These are phyloP conservation scores for Rachycentron canadum DNA, from an alignment of 2,797 vertebrate species.

Conservation along the genomic window DNA sequence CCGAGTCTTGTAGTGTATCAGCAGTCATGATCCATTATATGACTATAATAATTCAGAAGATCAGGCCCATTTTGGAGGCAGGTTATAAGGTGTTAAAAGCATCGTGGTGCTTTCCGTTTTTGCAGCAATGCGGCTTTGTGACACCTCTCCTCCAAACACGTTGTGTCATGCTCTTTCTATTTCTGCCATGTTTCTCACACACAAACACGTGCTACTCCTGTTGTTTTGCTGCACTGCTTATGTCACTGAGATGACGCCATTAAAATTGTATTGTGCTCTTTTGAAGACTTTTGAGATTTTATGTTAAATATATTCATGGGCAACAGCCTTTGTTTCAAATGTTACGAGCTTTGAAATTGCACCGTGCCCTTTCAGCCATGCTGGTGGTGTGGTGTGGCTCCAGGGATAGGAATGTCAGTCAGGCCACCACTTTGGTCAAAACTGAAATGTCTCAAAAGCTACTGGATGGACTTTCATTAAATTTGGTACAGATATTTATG, in stretches of 20 bases:
- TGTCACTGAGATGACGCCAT: slow-evolving; percentile 3
- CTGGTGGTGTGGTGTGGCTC: background rate
- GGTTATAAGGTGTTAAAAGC: background rate
- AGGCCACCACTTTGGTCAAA: background rate
- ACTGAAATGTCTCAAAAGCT: background rate
- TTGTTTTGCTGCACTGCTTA: background rate
- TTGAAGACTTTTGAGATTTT: slow-evolving; percentile 3
- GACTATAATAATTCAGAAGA: background rate
- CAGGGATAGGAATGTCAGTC: background rate
- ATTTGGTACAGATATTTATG: background rate
- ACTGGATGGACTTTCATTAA: background rate
- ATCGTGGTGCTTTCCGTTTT: slow-evolving; percentile 11
- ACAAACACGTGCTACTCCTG: background rate
- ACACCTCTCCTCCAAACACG: slow-evolving; percentile 22
- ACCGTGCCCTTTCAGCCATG: background rate
- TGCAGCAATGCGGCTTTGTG: slow-evolving; percentile 37
- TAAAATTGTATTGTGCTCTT: slow-evolving; percentile 10
- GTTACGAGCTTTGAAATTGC: background rate
- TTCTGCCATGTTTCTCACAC: slow-evolving; percentile 11
- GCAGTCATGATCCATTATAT: background rate
- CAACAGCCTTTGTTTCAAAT: background rate
- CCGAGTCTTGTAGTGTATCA: background rate
- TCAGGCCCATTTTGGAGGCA: slow-evolving; percentile 15
- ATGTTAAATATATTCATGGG: background rate
- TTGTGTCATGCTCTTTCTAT: slow-evolving; percentile 16